Evolutionary conservation across 1,140 invertebrate species (phyloP).

Genomic region (Platyscapa corneri): DNA sequence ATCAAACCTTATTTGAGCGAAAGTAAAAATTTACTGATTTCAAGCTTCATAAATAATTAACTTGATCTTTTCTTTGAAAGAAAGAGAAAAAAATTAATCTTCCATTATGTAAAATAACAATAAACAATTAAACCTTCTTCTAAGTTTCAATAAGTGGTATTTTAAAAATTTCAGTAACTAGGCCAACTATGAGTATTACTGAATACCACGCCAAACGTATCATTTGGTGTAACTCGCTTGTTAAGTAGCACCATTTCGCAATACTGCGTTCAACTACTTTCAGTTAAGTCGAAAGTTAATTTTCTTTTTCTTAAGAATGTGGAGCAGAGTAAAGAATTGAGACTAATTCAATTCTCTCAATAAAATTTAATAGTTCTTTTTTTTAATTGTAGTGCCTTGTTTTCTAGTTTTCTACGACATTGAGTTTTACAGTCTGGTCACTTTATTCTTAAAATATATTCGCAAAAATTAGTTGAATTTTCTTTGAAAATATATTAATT

Average conservation of each 20-base stretch:
- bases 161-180: constrained; percentile 36
- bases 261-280: constrained; percentile 49
- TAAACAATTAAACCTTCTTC: not conserved
- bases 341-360: constrained; percentile 42
- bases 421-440: not conserved
- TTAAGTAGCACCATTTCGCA: constrained; percentile 47
- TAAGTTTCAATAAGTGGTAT: not conserved
- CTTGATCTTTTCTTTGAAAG: too few relatives aligned
- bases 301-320: constrained; percentile 47
- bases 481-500: not conserved
- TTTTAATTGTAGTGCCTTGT: constrained; percentile 17
- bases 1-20: too few relatives aligned
- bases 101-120: not conserved
- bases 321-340: constrained; percentile 37
- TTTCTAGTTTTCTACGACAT: constrained; percentile 6
- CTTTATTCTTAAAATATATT: not conserved
- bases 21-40: too few relatives aligned
- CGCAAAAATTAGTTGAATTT: not conserved
- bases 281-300: constrained; percentile 46
- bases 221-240: constrained; percentile 43
- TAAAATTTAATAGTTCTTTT: constrained; percentile 21
- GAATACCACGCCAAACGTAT: constrained; percentile 32
- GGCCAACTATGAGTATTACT: constrained; percentile 6
- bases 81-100: too few relatives aligned
- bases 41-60: too few relatives aligned